These are phyloP conservation scores for Sebastes alutus DNA, from an alignment of 2,797 vertebrate species.

Conservation along the genomic window DNA sequence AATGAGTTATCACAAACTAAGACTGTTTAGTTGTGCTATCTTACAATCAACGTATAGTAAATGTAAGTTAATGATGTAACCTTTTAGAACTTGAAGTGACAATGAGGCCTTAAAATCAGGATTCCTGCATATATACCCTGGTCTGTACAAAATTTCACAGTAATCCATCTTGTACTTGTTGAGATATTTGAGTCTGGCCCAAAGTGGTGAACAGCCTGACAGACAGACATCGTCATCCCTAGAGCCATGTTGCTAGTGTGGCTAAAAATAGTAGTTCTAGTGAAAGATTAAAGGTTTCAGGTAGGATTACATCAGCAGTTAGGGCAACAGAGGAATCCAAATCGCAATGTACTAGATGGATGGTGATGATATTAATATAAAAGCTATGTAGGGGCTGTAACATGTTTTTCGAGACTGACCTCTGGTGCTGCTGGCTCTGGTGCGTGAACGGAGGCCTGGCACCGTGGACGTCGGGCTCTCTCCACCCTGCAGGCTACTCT, in stretches of 20 bases:
- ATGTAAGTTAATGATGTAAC: too few species aligned
- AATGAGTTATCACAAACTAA: neutral
- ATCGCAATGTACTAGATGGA: neutral
- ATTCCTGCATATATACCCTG: neutral
- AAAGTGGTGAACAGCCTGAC: neutral
- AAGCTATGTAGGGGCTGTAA: neutral
- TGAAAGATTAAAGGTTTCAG: neutral
- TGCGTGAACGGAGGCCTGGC: conserved; percentile 89
- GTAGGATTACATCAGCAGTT: neutral
- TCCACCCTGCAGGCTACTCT: conserved; percentile 75
- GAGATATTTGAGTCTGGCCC: neutral
- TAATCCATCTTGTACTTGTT: neutral
- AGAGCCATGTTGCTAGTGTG: neutral
- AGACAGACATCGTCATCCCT: neutral
- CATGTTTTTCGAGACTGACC: conserved; percentile 71
- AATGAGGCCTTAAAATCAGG: neutral
- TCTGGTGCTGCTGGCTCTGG: conserved; percentile 83
- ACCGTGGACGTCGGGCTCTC: conserved; percentile 74
- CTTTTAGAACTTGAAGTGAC: neutral
- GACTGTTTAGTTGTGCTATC: neutral
- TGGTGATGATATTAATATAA: neutral
- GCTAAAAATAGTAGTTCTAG: neutral
- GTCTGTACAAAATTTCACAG: neutral
- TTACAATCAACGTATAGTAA: neutral
- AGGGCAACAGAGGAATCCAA: neutral